Percentiles rank a stretch among this genome's conserved stretches.
These are phyloP conservation scores for Poecile montanus DNA, from an alignment of 2,797 vertebrate genomes.

Conservation along the genomic window DNA sequence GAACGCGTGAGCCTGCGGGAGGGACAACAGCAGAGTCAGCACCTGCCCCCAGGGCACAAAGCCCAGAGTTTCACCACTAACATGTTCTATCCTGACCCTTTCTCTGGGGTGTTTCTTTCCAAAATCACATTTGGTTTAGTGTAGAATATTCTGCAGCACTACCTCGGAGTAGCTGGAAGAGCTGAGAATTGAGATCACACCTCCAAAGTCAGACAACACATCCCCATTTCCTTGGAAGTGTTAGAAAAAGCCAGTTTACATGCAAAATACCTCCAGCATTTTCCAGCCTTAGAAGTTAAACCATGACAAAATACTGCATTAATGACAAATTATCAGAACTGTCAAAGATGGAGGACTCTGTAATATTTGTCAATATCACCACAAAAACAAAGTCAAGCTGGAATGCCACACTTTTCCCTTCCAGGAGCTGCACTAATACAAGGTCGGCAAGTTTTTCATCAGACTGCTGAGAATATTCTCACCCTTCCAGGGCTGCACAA, in stretches of 20 bases:
- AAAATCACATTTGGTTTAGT: background rate
- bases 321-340: background rate
- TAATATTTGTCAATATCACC: background rate
- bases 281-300: background rate
- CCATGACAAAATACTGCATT: background rate
- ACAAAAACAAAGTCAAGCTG: background rate
- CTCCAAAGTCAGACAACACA: background rate
- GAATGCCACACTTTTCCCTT: background rate
- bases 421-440: background rate
- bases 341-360: background rate
- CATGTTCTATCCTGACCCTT: background rate
- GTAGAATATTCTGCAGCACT: background rate
- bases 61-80: background rate
- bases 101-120: background rate
- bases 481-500: background rate
- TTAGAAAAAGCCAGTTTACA: background rate
- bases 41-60: background rate
- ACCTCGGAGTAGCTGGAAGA: background rate
- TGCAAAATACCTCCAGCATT: background rate
- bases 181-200: background rate
- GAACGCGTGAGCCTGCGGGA: conserved; percentile 87
- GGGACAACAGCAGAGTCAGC: background rate
- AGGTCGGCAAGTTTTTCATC: background rate
- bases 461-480: background rate
- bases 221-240: background rate